Conservation (phyloP, 2,797 vertebrate species). For the Adrianichthys oophorus region DNA sequence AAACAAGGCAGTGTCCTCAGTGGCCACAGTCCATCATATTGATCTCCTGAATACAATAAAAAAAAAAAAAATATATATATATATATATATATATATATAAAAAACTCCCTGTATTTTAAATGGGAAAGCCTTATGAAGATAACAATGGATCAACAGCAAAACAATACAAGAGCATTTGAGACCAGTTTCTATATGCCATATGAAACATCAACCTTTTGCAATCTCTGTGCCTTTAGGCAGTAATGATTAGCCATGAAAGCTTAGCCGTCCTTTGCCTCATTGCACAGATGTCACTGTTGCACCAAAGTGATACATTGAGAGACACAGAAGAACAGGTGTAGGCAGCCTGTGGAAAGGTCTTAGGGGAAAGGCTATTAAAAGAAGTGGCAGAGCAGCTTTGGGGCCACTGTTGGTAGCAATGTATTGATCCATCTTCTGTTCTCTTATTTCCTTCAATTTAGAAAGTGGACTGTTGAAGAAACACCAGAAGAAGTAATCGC, state of each 20-base stretch:
- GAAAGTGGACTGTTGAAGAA: conserved; percentile 37
- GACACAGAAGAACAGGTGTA: conserved; percentile 51
- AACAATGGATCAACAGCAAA: conserved; percentile 38
- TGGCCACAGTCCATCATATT: conserved; percentile 52
- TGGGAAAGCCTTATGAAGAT: conserved; percentile 35
- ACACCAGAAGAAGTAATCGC: conserved; percentile 30
- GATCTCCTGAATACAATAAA: conserved; percentile 60
- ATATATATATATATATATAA: conserved; percentile 3
- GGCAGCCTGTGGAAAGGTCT: conserved; percentile 50
- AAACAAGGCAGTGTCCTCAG: conserved; percentile 50
- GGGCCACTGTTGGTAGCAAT: conserved; percentile 35
- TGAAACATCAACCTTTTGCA: conserved; percentile 37
- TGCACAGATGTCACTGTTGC: conserved; percentile 32
- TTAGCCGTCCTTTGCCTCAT: conserved; percentile 30
- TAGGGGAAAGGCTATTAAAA: conserved; percentile 52
- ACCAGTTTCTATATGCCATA: conserved; percentile 39
- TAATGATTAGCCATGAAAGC: conserved; percentile 44
- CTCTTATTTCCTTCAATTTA: conserved; percentile 51
- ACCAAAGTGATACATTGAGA: conserved; percentile 31
- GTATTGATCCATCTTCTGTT: conserved; percentile 55
- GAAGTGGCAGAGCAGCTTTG: conserved; percentile 39
- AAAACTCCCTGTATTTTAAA: conserved; percentile 49
- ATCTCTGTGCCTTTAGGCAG: conserved; percentile 40
- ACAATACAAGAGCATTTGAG: conserved; percentile 41
- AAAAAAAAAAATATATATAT: no score